Percentiles rank a stretch among this genome's conserved stretches.
Conservation (phyloP, 2,797 vertebrate species). For the Lagodon rhomboides region DNA sequence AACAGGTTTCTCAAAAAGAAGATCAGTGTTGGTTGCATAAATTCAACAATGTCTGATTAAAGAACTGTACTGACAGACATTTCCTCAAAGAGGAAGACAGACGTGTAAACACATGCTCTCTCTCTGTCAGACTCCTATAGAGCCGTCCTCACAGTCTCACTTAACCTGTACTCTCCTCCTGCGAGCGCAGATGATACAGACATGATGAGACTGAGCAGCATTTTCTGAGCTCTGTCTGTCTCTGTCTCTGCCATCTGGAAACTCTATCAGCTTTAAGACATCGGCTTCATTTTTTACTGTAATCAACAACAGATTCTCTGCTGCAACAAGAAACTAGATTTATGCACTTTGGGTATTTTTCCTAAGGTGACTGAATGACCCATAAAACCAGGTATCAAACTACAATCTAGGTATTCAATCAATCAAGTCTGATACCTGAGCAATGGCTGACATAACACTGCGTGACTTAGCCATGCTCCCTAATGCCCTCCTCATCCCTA, state of each 20-base stretch:
- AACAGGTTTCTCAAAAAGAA: too few relatives aligned
- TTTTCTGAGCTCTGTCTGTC: slow-evolving; percentile 57
- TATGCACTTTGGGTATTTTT: slow-evolving; percentile 48
- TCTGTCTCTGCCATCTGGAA: slow-evolving; percentile 78
- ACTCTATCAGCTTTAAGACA: slow-evolving; percentile 72
- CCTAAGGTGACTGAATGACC: slow-evolving; percentile 43
- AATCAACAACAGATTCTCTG: slow-evolving; percentile 78
- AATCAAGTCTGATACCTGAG: slow-evolving; percentile 36
- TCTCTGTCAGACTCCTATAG: slow-evolving; percentile 59
- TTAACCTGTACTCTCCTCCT: slow-evolving; percentile 36
- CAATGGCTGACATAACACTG: slow-evolving; percentile 28
- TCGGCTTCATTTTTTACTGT: slow-evolving; percentile 67
- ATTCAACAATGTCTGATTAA: slow-evolving; percentile 12
- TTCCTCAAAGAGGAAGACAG: slow-evolving; percentile 31
- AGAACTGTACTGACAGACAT: slow-evolving; percentile 18
- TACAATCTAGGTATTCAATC: slow-evolving; percentile 43
- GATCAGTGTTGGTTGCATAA: slow-evolving; percentile 8
- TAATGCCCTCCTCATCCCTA: slow-evolving; percentile 12
- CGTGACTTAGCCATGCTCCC: slow-evolving; percentile 22
- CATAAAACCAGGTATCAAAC: slow-evolving; percentile 67
- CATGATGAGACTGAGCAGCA: slow-evolving; percentile 23
- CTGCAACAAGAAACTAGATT: slow-evolving; percentile 68
- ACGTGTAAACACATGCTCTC: slow-evolving; percentile 69
- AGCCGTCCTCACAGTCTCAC: slow-evolving; percentile 47
- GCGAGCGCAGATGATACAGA: slow-evolving; percentile 32